phyloP scores from a whole-genome alignment of 2,888 invertebrate genomes.

The Orthosia cruda region DNA sequence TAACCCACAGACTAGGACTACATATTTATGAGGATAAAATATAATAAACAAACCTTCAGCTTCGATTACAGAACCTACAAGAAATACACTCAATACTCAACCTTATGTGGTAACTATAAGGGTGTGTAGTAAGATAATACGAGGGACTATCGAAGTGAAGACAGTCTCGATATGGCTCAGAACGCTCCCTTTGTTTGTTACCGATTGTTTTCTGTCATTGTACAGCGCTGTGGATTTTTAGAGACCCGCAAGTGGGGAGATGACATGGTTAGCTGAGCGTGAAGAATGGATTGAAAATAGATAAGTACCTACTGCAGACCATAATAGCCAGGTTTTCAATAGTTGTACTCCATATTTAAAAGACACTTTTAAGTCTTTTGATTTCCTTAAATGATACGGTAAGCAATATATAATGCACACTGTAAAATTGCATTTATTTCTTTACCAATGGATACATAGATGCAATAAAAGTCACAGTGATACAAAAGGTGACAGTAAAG shows the following conservation, averaged over 20 bases:
- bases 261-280: not conserved
- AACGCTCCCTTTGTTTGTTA: constrained; percentile 70
- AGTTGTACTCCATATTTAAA: not conserved
- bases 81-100: constrained; percentile 29
- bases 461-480: not conserved
- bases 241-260: constrained; percentile 31
- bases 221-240: constrained; percentile 50
- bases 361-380: too few relatives aligned
- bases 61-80: constrained; percentile 36
- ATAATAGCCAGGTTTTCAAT: not conserved
- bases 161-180: constrained; percentile 62
- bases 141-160: constrained; percentile 40
- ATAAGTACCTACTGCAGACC: not conserved
- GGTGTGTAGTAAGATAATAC: constrained; percentile 8
- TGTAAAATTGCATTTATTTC: not conserved
- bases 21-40: constrained; percentile 79
- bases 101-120: constrained; percentile 30
- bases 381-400: not conserved
- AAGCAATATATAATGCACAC: not conserved
- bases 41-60: constrained; percentile 63
- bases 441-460: not conserved
- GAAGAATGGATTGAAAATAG: not conserved
- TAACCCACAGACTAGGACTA: constrained; percentile 69
- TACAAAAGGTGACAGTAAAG: not conserved
- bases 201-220: constrained; percentile 72